Evolutionary conservation across 2,888 invertebrate species (phyloP), one percentile per base, ranked within the genome.

Genomic region (Invenusta paracnida): DNA sequence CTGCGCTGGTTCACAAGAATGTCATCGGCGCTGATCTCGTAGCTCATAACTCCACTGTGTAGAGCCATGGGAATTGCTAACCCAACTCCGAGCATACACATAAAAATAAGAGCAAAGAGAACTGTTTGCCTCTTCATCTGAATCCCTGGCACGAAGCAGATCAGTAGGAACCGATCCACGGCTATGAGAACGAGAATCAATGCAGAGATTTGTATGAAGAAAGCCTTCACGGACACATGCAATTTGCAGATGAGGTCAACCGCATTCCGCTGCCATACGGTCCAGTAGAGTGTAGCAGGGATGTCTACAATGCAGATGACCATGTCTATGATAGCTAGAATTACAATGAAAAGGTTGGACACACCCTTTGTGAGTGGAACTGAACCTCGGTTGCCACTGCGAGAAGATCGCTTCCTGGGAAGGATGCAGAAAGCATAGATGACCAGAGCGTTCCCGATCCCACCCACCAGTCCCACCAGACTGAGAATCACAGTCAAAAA

Each of bases 341-440:
- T 86, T 23, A 89, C 81, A 81, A 90, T 89, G 86, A 89, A 87
- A 67, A 89, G 88, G 1, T 88, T 89, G 13, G 90, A 89, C 0
- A 88, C 87, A 25, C 87, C 87, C 66, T 88, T 88, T 2, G 11
- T 73, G 73, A 73, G 73, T 2, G 73, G 2, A 23, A 5, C 27
- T 2, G 2, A 13, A 2, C 23, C 73, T 2, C 23, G 11, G 17
- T 25, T 73, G 23, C 73, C 73, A 73, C 27, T 23, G 17, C 48
- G 48, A 23, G 73, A n/a, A 23, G 73, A 73, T 13, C 73, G 73
- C 5, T 5, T 5, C 27, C 23, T 73, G 88, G 83, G 89, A 88
- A 88, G 89, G 90, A 87, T 91, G 91, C 87, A 91, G 90, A 86
- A 90, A 90, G 88, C 90, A 90, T 85, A 91, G 89, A 87, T 91